A percentile compares a stretch with the other conserved stretches of the same genome.
Evolutionary conservation across 2,888 invertebrate genomes (phyloP).

Genomic region (Metacarcinus magister): DNA sequence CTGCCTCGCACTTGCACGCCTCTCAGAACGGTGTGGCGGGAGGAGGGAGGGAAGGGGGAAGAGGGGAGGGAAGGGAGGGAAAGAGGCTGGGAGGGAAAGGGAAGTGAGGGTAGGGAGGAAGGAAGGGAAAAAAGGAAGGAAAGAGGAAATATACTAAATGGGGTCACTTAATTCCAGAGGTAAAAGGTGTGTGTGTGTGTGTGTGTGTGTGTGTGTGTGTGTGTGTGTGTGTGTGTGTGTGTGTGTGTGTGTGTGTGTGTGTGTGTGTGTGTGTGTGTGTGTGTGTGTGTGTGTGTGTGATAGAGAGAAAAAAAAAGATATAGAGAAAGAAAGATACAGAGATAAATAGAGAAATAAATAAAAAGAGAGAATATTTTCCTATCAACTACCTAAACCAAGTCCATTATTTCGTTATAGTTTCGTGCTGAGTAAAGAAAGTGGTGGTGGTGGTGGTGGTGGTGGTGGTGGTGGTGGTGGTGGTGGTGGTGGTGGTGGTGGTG

Average conservation of each 20-base stretch:
- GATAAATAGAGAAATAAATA: background rate
- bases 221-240: no score
- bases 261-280: no score
- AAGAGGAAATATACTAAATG: no score
- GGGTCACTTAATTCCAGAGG: no score
- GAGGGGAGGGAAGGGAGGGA: background rate
- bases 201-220: no score
- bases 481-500: no score
- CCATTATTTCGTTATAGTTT: background rate
- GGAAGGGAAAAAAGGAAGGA: background rate
- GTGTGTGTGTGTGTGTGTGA: no score
- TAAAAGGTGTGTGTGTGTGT: no score
- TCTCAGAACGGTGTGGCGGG: background rate
- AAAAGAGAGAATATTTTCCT: background rate
- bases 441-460: slow-evolving; percentile 16
- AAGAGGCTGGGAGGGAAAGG: no score
- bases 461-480: background rate
- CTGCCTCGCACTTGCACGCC: no score
- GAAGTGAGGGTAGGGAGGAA: background rate
- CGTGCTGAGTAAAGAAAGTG: background rate
- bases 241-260: no score
- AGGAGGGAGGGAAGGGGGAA: background rate
- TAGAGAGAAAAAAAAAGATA: background rate
- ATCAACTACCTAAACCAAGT: background rate
- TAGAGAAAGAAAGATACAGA: slow-evolving; percentile 12